Conservation (phyloP, 2,888 invertebrate species). For the Polyploca ridens region DNA sequence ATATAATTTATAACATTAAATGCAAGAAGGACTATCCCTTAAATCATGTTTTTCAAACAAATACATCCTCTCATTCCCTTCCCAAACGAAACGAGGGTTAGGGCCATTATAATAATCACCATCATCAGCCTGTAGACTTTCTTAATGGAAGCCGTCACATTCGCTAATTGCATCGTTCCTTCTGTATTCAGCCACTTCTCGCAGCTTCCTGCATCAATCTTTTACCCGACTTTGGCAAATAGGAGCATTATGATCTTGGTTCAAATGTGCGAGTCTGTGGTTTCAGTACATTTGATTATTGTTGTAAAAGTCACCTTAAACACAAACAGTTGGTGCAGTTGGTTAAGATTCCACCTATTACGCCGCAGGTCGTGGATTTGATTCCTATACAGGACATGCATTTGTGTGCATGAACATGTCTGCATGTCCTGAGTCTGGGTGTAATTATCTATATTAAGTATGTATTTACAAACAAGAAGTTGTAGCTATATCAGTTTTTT, state of each 20-base stretch:
- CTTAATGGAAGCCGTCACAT: conserved; percentile 4
- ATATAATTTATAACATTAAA: neutral
- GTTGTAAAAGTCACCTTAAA: too few species aligned
- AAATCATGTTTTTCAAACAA: neutral
- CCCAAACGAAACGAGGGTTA: neutral
- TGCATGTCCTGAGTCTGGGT: too few species aligned
- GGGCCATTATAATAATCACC: conserved; percentile 2
- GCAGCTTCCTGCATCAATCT: neutral
- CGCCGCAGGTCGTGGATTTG: too few species aligned
- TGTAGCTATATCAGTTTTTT: too few species aligned
- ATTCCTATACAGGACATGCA: too few species aligned
- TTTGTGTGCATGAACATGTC: too few species aligned
- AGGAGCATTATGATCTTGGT: neutral
- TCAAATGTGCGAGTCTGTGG: too few species aligned
- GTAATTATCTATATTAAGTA: too few species aligned
- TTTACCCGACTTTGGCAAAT: neutral
- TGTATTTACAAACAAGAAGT: too few species aligned
- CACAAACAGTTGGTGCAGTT: too few species aligned
- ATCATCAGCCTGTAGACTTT: conserved; percentile 9
- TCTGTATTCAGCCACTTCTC: neutral
- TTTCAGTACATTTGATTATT: too few species aligned
- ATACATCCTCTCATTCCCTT: neutral
- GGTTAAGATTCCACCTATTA: too few species aligned
- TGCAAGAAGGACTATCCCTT: neutral
- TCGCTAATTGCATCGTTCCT: conserved; percentile 5